Evolutionary conservation across 2,888 invertebrate genomes (phyloP), one percentile per base, ranked within the genome.

Genomic region (Drosophila eohydei): DNA sequence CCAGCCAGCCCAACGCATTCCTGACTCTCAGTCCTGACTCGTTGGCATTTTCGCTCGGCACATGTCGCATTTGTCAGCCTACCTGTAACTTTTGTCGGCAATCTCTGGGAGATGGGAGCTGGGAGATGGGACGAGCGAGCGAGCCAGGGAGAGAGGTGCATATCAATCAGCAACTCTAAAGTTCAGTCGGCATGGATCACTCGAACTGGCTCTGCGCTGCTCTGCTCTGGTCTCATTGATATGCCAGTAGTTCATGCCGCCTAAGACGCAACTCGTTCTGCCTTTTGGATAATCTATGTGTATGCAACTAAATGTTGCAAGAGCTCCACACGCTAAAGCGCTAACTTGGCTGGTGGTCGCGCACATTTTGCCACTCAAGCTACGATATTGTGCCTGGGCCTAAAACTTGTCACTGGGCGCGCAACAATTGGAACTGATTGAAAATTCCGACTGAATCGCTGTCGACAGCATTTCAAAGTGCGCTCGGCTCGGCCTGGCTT

Each of bases 261-360:
- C 87, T 59, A 70, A 54, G 41, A 51, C 55, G 30, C 41, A 51
- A 38, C 46, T 60, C 38, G 55, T 48, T 64, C 57, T 66, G 40
- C 57, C 48, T 48, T 48, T 41, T 67, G 85, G 89, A 89, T 86
- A 86, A 89, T 89, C 86, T 86, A 83, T 89, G 81, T 88, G 89
- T 76, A 82, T 74, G 89, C 78, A 73, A 89, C 84, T 84, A 88
- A 83, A 84, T 89, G 87, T 84, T 79, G 72, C 77, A 68, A 70
- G 64, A 32, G 30, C 48, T 61, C 62, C 55, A 65, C 69, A 69
- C 55, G 50, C 73, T 88, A 87, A 91, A 90, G 91, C 91, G 91
- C 89, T 91, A 91, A 90, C 92, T 91, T 83, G 83, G 86, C 83
- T 79, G 92, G 92, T 83, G 92, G 92, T 92, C 92, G 90, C 74